A percentile compares a stretch with the other conserved stretches of the same genome.
These are phyloP conservation scores for Neosalanx taihuensis DNA, from an alignment of 2,797 vertebrate species.

Conservation along the genomic window DNA sequence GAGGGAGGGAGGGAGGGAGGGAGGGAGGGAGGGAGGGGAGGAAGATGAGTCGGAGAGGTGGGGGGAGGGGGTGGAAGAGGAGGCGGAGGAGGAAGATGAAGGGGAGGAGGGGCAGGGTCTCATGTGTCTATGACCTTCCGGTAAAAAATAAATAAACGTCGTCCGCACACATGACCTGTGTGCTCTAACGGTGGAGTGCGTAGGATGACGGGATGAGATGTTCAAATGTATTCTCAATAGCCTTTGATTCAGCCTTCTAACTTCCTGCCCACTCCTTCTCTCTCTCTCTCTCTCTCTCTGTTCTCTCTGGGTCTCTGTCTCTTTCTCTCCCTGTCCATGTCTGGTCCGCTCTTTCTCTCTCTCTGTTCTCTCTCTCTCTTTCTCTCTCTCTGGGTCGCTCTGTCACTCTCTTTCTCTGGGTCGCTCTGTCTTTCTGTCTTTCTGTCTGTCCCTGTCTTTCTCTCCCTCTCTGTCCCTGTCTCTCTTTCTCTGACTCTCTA, in stretches of 20 bases:
- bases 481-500: not conserved
- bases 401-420: too few species aligned
- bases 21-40: too few species aligned
- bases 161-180: not conserved
- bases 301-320: conserved; percentile 15
- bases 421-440: too few species aligned
- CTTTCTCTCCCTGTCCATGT: conserved; percentile 15
- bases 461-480: not conserved
- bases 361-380: too few species aligned
- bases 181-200: too few species aligned
- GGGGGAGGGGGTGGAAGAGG: too few species aligned
- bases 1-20: too few species aligned
- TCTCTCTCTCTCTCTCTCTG: too few species aligned
- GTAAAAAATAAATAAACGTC: not conserved
- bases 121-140: not conserved
- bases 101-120: too few species aligned
- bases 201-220: not conserved
- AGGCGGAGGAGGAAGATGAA: too few species aligned
- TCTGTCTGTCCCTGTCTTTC: too few species aligned
- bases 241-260: not conserved
- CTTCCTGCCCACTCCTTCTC: not conserved
- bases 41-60: too few species aligned
- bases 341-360: not conserved
- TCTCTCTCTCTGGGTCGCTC: not conserved
- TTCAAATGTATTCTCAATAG: not conserved